These are phyloP conservation scores for Hippopotamyrus pictus DNA, from an alignment of 2,797 vertebrate genomes.

Conservation along the genomic window DNA sequence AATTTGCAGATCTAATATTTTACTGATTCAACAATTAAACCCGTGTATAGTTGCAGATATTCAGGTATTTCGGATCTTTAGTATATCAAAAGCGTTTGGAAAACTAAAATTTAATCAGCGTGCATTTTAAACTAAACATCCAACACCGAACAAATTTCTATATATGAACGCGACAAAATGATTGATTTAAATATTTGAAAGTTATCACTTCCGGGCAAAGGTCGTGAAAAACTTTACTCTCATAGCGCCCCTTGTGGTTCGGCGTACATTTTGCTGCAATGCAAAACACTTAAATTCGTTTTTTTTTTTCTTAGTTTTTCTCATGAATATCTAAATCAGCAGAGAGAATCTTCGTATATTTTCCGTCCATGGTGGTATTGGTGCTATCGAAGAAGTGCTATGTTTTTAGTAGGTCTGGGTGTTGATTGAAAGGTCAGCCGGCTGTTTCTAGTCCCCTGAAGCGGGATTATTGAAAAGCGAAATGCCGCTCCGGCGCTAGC, in stretches of 20 bases:
- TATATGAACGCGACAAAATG: background rate
- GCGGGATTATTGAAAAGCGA: constrained; percentile 13
- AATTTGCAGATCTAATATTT: background rate
- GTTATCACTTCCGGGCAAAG: background rate
- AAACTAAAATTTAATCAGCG: background rate
- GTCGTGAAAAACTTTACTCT: background rate
- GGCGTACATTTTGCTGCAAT: background rate
- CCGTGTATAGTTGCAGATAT: background rate
- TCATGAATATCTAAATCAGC: background rate
- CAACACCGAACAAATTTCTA: background rate
- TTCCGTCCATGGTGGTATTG: background rate
- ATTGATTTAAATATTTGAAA: background rate
- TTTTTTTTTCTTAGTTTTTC: background rate
- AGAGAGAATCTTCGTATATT: background rate
- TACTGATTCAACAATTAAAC: background rate
- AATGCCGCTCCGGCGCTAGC: background rate
- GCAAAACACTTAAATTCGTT: background rate
- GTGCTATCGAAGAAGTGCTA: background rate
- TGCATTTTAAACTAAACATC: background rate
- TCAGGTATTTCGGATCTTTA: background rate
- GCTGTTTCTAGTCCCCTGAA: background rate
- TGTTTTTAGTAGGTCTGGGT: background rate
- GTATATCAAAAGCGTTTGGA: background rate
- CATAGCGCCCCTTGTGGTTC: background rate
- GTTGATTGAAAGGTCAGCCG: background rate